phyloP scores from a whole-genome alignment of 2,888 invertebrate species.

The Oxytorus armatus region DNA sequence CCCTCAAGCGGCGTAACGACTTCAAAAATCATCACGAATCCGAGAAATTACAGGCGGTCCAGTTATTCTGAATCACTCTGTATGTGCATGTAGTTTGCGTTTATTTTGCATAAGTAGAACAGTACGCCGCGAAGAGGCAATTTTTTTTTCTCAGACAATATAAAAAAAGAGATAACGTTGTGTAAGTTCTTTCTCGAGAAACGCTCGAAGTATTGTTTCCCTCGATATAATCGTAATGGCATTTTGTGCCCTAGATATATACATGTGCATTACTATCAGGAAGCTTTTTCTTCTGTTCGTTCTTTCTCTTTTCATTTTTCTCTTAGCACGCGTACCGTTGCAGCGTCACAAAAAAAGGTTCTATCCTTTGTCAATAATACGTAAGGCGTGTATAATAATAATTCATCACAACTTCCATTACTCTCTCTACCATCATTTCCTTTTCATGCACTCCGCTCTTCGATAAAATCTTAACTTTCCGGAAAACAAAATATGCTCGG shows the following conservation, averaged over 20 bases:
- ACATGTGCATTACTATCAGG: neutral
- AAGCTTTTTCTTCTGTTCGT: constrained; percentile 12
- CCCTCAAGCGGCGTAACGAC: too few relatives aligned
- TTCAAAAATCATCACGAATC: too few relatives aligned
- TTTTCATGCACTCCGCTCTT: neutral
- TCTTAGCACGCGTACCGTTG: neutral
- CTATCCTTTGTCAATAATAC: constrained; percentile 23
- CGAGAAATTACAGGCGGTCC: too few relatives aligned
- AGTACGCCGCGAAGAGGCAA: too few relatives aligned
- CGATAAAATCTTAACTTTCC: constrained; percentile 22
- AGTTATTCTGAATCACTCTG: too few relatives aligned
- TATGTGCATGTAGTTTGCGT: neutral
- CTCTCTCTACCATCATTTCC: neutral
- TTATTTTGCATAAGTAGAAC: neutral
- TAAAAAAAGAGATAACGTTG: constrained; percentile 3
- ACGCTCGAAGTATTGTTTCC: constrained; percentile 2
- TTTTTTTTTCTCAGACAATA: constrained; percentile 1
- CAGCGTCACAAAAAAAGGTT: constrained; percentile 30
- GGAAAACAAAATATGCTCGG: neutral
- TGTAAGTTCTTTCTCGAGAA: constrained; percentile 17
- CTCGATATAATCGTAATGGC: constrained; percentile 28
- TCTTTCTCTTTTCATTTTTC: constrained; percentile 8
- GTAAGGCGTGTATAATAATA: constrained; percentile 14
- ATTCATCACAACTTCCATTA: constrained; percentile 12
- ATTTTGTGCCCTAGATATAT: neutral